Evolutionary conservation across 1,140 invertebrate species (phyloP).

Genomic region (Caerostris extrusa): DNA sequence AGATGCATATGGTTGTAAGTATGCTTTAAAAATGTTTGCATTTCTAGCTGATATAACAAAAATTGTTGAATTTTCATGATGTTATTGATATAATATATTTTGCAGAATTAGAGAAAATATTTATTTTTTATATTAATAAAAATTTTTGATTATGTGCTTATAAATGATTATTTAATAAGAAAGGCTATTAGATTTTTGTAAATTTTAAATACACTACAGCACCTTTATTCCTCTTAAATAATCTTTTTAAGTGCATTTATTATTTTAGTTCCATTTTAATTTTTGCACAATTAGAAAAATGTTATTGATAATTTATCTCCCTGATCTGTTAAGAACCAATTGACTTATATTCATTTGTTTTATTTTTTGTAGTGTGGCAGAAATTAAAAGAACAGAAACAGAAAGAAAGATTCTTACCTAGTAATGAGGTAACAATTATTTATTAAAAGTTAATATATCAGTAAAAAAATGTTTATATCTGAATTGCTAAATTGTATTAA

Average conservation of each 20-base stretch:
- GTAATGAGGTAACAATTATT: constrained; percentile 84
- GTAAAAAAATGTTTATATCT: too few species aligned
- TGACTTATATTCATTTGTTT: constrained; percentile 61
- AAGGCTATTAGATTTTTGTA: constrained; percentile 23
- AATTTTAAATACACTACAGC: neutral
- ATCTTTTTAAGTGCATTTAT: too few species aligned
- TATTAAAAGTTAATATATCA: neutral
- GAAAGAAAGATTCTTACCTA: constrained; percentile 96
- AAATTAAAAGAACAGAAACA: constrained; percentile 98
- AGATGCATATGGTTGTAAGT: constrained; percentile 95
- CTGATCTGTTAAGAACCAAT: neutral
- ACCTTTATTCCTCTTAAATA: too few species aligned
- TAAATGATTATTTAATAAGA: neutral
- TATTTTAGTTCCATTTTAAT: too few species aligned
- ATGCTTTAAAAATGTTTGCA: neutral
- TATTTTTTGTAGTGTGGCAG: constrained; percentile 90
- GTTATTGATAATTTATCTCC: too few species aligned
- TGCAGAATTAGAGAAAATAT: neutral
- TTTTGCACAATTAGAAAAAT: too few species aligned
- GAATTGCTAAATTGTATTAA: too few species aligned
- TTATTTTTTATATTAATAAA: neutral
- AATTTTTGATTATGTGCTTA: neutral
- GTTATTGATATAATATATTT: neutral
- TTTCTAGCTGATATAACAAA: neutral
- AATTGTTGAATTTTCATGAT: neutral